Percentiles rank a stretch among this genome's conserved stretches.
These are phyloP conservation scores for Cheilosia soror DNA, from an alignment of 2,888 invertebrate genomes.

Conservation along the genomic window DNA sequence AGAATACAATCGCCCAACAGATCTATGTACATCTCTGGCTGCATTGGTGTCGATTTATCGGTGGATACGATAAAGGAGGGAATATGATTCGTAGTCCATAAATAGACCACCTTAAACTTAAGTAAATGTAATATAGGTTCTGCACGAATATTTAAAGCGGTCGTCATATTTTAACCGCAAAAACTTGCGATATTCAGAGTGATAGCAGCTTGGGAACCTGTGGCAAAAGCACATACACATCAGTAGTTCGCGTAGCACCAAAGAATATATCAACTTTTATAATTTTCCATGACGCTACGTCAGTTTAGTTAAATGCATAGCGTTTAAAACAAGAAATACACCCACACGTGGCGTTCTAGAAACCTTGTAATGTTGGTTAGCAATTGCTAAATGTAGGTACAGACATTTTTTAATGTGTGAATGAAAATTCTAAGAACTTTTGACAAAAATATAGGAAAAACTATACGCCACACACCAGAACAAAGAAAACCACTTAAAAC, in stretches of 20 bases:
- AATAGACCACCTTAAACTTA: too few species aligned
- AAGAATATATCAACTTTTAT: not conserved
- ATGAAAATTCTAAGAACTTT: too few species aligned
- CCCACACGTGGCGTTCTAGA: slow-evolving; percentile 49
- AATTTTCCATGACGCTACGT: too few species aligned
- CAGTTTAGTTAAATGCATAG: not conserved
- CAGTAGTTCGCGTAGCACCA: not conserved
- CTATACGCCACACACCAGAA: not conserved
- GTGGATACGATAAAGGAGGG: too few species aligned
- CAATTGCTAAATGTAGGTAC: not conserved
- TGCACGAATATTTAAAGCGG: too few species aligned
- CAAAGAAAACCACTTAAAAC: not conserved
- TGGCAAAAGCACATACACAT: not conserved
- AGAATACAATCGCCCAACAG: too few species aligned
- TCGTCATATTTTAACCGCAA: not conserved
- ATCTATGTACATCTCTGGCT: too few species aligned
- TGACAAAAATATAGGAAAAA: too few species aligned
- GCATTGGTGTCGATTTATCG: too few species aligned
- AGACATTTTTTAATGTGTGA: not conserved
- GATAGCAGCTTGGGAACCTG: not conserved
- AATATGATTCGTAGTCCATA: too few species aligned
- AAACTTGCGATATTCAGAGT: not conserved
- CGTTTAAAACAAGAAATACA: slow-evolving; percentile 3
- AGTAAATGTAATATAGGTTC: not conserved
- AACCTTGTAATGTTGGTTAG: slow-evolving; percentile 45